phyloP scores from a whole-genome alignment of 1,140 invertebrate genomes.

The Drosophila paulistorum region DNA sequence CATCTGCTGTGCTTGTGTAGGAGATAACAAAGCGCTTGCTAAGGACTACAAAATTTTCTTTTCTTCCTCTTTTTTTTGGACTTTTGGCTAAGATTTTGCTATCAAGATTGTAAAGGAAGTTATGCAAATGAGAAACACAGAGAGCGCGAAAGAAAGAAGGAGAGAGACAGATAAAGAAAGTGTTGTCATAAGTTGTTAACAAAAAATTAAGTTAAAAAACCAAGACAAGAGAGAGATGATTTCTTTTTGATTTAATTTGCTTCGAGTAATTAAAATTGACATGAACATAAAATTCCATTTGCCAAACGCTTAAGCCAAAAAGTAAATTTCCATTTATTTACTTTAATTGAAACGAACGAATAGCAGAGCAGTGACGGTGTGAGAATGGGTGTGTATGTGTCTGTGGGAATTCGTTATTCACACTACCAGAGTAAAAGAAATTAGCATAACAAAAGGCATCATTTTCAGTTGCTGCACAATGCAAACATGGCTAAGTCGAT shows the following conservation, averaged over 20 bases:
- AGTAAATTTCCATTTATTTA: slow-evolving; percentile 78
- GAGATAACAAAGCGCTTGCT: slow-evolving; percentile 68
- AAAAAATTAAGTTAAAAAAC: slow-evolving; percentile 41
- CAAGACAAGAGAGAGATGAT: slow-evolving; percentile 18
- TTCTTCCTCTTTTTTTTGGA: slow-evolving; percentile 52
- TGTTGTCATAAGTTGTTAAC: slow-evolving; percentile 57
- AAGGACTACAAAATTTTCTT: slow-evolving; percentile 35
- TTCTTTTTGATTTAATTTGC: slow-evolving; percentile 59
- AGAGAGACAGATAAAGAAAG: slow-evolving; percentile 26
- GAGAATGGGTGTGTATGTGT: neutral
- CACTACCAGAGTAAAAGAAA: slow-evolving; percentile 51
- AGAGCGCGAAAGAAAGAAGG: neutral
- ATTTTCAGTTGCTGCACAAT: slow-evolving; percentile 64
- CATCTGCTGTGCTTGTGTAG: slow-evolving; percentile 55
- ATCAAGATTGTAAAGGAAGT: slow-evolving; percentile 50
- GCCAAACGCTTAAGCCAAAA: slow-evolving; percentile 68
- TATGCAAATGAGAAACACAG: slow-evolving; percentile 41
- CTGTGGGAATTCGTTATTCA: slow-evolving; percentile 27
- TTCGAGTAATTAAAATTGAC: slow-evolving; percentile 63
- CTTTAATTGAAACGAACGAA: slow-evolving; percentile 64
- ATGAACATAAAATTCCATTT: slow-evolving; percentile 41
- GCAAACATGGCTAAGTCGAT: slow-evolving; percentile 78
- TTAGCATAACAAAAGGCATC: slow-evolving; percentile 74
- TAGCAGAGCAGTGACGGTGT: slow-evolving; percentile 14
- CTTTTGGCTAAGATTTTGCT: slow-evolving; percentile 55